Evolutionary conservation across 23 tunicate species (phyloP).

Genomic region (Oikopleura albicans): DNA sequence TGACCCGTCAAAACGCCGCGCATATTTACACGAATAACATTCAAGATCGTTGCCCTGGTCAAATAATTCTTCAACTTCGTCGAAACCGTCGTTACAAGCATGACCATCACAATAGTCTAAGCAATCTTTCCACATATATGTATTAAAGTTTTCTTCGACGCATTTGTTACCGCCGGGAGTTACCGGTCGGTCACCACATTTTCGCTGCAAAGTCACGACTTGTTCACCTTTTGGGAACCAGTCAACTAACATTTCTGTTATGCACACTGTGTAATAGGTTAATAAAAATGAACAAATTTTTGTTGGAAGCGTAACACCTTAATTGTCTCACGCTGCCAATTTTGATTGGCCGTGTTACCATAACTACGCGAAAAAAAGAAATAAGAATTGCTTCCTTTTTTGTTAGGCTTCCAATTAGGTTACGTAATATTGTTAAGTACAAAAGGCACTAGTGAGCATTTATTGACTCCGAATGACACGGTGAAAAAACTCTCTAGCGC

Average conservation of each 20-base stretch:
- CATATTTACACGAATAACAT: neutral
- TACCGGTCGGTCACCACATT: neutral
- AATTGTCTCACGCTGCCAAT: too few species aligned
- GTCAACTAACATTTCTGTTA: conserved; percentile 4
- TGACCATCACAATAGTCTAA: neutral
- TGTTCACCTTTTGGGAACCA: neutral
- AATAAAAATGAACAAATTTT: too few species aligned
- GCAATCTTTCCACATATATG: neutral
- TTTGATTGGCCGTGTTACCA: too few species aligned
- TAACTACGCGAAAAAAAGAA: too few species aligned
- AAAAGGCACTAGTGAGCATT: too few species aligned
- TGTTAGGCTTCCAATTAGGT: too few species aligned
- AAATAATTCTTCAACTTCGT: neutral
- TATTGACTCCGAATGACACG: too few species aligned
- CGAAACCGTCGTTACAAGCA: neutral
- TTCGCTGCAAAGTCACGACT: neutral
- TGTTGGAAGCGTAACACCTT: too few species aligned
- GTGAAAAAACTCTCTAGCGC: too few species aligned
- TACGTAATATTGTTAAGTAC: too few species aligned
- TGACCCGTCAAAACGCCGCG: neutral
- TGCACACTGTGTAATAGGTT: too few species aligned
- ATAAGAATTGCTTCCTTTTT: too few species aligned
- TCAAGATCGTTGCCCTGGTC: neutral
- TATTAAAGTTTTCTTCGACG: neutral
- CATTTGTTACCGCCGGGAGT: conserved; percentile 2